phyloP scores from a whole-genome alignment of 2,888 invertebrate species.

The Stenodema calcarata region DNA sequence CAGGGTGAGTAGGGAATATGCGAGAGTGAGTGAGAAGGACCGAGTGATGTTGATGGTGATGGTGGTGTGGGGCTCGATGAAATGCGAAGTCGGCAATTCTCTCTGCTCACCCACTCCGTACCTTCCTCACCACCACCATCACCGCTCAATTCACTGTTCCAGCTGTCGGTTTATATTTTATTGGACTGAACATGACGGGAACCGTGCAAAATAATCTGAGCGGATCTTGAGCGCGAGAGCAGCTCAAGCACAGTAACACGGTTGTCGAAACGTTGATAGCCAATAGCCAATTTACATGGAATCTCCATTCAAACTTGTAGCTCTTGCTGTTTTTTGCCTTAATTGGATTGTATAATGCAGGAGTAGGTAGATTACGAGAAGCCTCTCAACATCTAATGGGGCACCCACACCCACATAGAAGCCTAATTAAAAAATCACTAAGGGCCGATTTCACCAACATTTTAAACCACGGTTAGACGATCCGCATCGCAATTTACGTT shows the following conservation, averaged over 20 bases:
- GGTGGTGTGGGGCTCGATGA: neutral
- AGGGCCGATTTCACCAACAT: too few species aligned
- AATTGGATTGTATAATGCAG: too few species aligned
- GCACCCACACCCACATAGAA: too few species aligned
- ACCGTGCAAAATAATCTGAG: neutral
- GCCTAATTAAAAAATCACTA: too few species aligned
- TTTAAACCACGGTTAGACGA: too few species aligned
- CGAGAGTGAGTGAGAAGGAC: neutral
- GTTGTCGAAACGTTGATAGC: neutral
- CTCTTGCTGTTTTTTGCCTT: too few species aligned
- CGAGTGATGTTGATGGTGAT: neutral
- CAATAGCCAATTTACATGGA: too few species aligned
- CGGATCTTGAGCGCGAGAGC: neutral
- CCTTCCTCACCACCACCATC: neutral
- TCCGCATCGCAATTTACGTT: too few species aligned
- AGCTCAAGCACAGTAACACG: neutral
- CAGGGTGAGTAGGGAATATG: too few species aligned
- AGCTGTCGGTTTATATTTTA: conserved; percentile 9
- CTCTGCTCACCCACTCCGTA: neutral
- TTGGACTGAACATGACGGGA: conserved; percentile 10
- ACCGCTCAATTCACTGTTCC: neutral
- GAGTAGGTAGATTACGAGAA: too few species aligned
- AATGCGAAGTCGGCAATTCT: neutral
- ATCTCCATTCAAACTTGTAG: too few species aligned
- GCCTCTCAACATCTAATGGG: too few species aligned